Evolutionary conservation across 1,140 invertebrate species (phyloP), one percentile per base, ranked within the genome.

Genomic region (Drosophila rufa): DNA sequence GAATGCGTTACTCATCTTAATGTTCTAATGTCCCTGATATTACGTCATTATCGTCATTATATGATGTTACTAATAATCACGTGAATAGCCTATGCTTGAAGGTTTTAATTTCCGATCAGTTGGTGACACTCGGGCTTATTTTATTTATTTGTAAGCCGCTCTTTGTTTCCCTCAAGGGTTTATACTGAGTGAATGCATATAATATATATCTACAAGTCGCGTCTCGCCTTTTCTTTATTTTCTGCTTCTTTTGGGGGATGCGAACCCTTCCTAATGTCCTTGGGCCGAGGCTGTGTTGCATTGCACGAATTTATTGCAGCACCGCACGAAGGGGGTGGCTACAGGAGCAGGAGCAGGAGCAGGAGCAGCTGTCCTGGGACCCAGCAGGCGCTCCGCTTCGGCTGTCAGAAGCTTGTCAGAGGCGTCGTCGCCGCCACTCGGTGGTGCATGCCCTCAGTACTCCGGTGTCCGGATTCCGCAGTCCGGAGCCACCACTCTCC

Each of bases 351-450:
- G 53, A 46, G 33, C 45, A 33, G 47, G 50, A 65, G 66, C 58
- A 51, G 66, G 69, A 76, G 62, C 77, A 79, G 75, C 75, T 73
- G 56, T 56, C 70, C 48, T 50, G 70, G 69, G 74, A 78, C 60
- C 48, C 62, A 62, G 79, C 78, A 50, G 75, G 57, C 60, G 58
- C 46, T 58, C 64, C 42, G 53, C 62, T 66, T 38, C 50, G 82
- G 43, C 86, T 91, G 85, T 91, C 85, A 90, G 79, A 90, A 90
- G 82, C 79, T 90, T 85, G 85, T 89, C 85, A 89, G 71, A 89
- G 85, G 85, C 82, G 69, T 89, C 83, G 75, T 71, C 83, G 76
- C 64, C 60, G 77, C 36, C 66, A 70, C 65, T 70, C 47, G 64
- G 48, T 67, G 62, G 56, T 77, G 75, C 74, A 77, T 59, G 55